Base-by-base conservation (phyloP, 2,113 vertebrate genomes). In the Podarcis raffonei region DNA sequence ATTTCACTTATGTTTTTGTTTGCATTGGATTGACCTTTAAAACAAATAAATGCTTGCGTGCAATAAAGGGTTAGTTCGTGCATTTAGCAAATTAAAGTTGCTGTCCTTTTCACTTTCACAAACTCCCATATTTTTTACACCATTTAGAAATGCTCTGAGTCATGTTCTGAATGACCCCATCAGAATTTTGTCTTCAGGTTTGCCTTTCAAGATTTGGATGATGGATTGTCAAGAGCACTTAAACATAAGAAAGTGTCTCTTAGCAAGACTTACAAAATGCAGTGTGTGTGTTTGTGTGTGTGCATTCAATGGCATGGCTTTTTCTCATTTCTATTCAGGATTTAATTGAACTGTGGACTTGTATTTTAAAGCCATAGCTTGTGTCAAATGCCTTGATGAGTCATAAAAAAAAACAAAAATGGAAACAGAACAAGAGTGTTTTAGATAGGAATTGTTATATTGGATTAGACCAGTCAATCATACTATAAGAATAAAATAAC, bases 81-180 rank as follows among this genome's bases (percentile, higher is more conserved):
- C 94, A 86, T 89, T 66, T 68, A 89, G 93, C 84, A 92, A 95
- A 89, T 18, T 75, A 35, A n/a, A 75, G 32, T 75, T 37, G 32
- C 32, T 75, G 74, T 20, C 35, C 18, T 37, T 69, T 23, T 2
- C 66, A 69, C 66, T 69, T 69, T 69, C 66, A 25, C 25, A 23
- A 69, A 83, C 92, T 92, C 27, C n/a, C 80, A 5, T 79, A 84
- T 89, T 87, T 89, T 84, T 78, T 85, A 69, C 8, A 81, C 23
- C 3, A 13, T 90, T 74, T 82, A 85, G 90, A 84, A 71, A 83
- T 86, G 20, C 72, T 39, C 86, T 80, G 71, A 90, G 89, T 27
- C 32, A 87, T 91, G 83, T 93, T 88, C 32, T n/a, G 86, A 23
- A 65, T 79, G 13, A 18, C 25, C 80, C 6, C 35, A 76, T 82